Evolutionary conservation across 2,888 invertebrate genomes (phyloP).

Genomic region (Sicus ferrugineus): DNA sequence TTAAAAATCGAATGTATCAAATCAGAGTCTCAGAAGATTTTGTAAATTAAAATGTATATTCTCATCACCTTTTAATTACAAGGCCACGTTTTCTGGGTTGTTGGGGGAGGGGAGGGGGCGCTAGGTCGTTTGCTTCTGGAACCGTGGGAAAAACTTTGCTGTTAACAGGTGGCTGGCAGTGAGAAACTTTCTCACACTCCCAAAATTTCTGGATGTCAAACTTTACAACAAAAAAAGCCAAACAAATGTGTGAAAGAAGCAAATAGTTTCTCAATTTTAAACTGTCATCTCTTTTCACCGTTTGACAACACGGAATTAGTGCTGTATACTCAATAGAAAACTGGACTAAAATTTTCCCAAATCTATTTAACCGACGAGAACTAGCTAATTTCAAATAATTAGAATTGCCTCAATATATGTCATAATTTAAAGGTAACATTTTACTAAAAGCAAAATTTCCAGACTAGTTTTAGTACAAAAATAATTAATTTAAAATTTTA

Average conservation of each 20-base stretch:
- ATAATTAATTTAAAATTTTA: too few relatives aligned
- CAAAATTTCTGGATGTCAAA: conserved; percentile 24
- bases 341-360: too few relatives aligned
- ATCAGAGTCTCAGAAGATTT: background rate
- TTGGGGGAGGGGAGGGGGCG: too few relatives aligned
- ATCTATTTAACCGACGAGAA: too few relatives aligned
- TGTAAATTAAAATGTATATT: background rate
- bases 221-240: conserved; percentile 16
- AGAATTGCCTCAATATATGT: too few relatives aligned
- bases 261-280: background rate
- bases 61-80: background rate
- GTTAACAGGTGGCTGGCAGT: conserved; percentile 49
- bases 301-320: background rate
- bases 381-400: too few relatives aligned
- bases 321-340: background rate
- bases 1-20: background rate
- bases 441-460: too few relatives aligned
- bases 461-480: too few relatives aligned
- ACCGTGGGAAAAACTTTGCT: conserved; percentile 50
- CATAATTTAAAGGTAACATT: too few relatives aligned
- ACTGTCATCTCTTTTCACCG: conserved; percentile 1
- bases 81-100: too few relatives aligned
- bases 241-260: background rate
- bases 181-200: conserved; percentile 46
- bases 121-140: too few relatives aligned